Evolutionary conservation across 1,140 invertebrate species (phyloP), one percentile per base, ranked within the genome.

Genomic region (Drosophila tsacasi): DNA sequence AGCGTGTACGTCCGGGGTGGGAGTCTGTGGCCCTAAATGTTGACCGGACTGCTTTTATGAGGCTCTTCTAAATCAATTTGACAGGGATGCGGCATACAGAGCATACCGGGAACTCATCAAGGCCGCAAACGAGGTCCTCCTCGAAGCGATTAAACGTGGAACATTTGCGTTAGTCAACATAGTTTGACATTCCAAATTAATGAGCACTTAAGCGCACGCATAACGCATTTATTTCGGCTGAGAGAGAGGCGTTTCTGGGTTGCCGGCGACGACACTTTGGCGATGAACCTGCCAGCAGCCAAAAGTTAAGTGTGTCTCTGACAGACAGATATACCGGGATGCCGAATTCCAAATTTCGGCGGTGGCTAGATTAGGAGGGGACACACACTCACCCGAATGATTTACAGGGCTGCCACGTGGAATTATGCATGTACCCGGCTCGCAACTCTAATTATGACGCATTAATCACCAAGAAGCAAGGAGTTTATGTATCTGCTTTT

Each of bases 161-260:
- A 35, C 73, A 78, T 79, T 79, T 72, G 67, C 60, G 61, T 66
- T 68, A 78, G 67, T 63, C 72, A 67, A 81, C 81, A 75, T 81
- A 89, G 84, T 83, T 81, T 81, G 84, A 76, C 81, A 79, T 84
- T 84, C 76, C 67, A 81, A 89, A 90, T 89, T 90, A 89, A 89
- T 89, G 84, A 90, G 78, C 84, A 89, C 84, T 89, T 89, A 89
- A 90, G 84, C 81, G 67, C 85, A 89, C 85, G 81, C 84, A 90
- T 83, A 87, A 89, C 84, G 82, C 83, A 87, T 87, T 87, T 89
- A 80, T 87, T 81, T 79, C 66, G 66, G 60, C 66, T 66, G 57
- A 72, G 23, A 55, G 49, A 42, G 47, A 23, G 30, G 19, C 25
- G 30, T 46, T 23, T 37, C 13, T 50, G 39, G 50, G 23, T 44